Percentiles rank a stretch among this genome's conserved stretches.
Conservation (phyloP, 2,113 vertebrate species). For the Alectura lathami region DNA sequence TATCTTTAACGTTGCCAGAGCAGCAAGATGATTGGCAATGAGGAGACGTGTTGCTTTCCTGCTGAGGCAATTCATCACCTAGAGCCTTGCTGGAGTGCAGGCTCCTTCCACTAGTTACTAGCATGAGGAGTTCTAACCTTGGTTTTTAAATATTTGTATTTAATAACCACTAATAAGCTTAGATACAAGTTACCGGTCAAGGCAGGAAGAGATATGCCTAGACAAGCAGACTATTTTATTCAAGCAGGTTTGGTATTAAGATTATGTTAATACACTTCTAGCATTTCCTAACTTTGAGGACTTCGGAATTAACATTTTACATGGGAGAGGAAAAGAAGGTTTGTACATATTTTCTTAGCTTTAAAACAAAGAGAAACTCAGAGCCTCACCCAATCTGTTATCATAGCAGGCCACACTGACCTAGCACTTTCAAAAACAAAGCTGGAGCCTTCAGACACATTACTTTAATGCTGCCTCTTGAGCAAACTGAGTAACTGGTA, state of each 20-base stretch:
- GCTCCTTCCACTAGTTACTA: background rate
- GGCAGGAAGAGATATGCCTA: background rate
- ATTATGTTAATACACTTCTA: background rate
- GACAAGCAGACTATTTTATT: background rate
- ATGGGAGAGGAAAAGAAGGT: background rate
- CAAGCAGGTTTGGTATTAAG: background rate
- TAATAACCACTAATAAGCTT: background rate
- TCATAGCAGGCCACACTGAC: constrained; percentile 42
- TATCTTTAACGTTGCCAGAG: background rate
- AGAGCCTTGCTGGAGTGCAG: background rate
- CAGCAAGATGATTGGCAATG: background rate
- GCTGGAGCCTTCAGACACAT: background rate
- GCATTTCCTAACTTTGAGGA: background rate
- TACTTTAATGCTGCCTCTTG: background rate
- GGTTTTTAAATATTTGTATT: background rate
- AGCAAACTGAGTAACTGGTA: background rate
- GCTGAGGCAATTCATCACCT: background rate
- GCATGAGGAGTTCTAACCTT: background rate
- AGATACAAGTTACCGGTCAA: background rate
- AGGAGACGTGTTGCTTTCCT: background rate
- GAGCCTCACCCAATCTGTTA: background rate
- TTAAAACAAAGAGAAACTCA: background rate
- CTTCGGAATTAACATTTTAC: background rate
- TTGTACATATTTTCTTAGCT: background rate
- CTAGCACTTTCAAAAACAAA: background rate